Base-by-base conservation (phyloP, 1,140 invertebrate species). In the Triops longicaudatus region DNA sequence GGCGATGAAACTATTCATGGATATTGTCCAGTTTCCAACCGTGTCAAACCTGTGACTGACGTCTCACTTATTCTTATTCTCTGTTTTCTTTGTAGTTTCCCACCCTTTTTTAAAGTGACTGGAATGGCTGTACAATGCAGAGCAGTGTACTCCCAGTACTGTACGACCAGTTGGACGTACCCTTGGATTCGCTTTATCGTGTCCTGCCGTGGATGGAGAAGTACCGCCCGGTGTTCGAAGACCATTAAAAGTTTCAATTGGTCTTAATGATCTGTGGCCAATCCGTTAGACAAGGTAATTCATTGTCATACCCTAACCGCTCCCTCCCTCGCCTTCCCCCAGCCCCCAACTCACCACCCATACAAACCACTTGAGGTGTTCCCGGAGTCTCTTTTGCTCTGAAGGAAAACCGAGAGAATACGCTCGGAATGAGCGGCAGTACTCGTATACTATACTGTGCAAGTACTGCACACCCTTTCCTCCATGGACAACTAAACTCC, bases 201-300 rank as follows among this genome's bases (percentile, higher is more conserved):
- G 2, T 7, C 50, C 50, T 22, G 50, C 22, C 50, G 10, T 22
- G 14, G 17, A 22, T n/a, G 50, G 14, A n/a, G 50, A 63, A 63
- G 50, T 63, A 63, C 50, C 50, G 50, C 50, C 50, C 22, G 50
- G 50, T 22, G 50, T 63, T 63, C 50, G 22, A 17, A 63, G 22
- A 63, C 50, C 50, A 63, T 63, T 63, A 63, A 63, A 63, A 63
- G 17, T 63, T 63, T 63, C 50, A 63, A 63, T 63, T 63, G 50
- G 50, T 63, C 50, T 63, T 63, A 63, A 63, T 63, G 50, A 63
- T 63, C 50, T 63, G 50, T 63, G 50, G 50, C 50, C 50, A 63
- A 63, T 63, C 50, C 50, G 50, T 63, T 63, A 63, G 50, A 63
- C 50, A 63, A 63, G 50, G 50, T 63, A 63, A 63, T 63, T 63